phyloP scores from a whole-genome alignment of 1,140 invertebrate genomes.

The Diabrotica virgifera region DNA sequence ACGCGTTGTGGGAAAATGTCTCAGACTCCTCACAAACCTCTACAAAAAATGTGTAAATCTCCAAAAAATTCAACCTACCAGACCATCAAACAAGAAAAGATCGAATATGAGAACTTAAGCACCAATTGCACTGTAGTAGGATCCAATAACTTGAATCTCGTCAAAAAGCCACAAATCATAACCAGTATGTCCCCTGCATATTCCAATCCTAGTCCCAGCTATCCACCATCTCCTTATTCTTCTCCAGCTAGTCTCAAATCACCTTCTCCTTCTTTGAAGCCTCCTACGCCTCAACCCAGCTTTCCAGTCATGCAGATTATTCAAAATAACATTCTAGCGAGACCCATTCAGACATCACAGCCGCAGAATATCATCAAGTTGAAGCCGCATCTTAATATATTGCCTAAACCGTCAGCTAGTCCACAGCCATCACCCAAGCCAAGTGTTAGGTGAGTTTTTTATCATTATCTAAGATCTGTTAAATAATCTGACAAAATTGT shows the following conservation, averaged over 20 bases:
- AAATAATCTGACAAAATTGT: too few relatives aligned
- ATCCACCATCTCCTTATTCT: constrained; percentile 44
- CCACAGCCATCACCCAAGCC: constrained; percentile 44
- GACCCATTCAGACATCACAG: constrained; percentile 39
- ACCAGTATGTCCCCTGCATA: constrained; percentile 45
- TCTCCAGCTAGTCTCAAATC: constrained; percentile 46
- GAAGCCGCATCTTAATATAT: constrained; percentile 47
- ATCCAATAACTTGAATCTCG: constrained; percentile 46
- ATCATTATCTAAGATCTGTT: too few relatives aligned
- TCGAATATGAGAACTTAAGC: constrained; percentile 46
- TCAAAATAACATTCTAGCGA: constrained; percentile 41
- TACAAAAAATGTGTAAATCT: constrained; percentile 49
- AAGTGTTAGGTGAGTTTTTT: constrained; percentile 40
- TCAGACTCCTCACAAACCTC: constrained; percentile 42
- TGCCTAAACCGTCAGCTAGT: constrained; percentile 46
- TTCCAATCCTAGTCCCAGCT: constrained; percentile 44
- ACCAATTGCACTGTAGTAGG: constrained; percentile 48
- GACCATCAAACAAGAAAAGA: constrained; percentile 39
- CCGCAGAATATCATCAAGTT: constrained; percentile 46
- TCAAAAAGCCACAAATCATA: constrained; percentile 46
- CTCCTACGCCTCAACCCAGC: constrained; percentile 44
- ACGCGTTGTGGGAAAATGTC: constrained; percentile 45
- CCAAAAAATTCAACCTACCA: constrained; percentile 42
- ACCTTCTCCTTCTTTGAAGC: constrained; percentile 42
- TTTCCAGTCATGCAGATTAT: constrained; percentile 48